Evolutionary conservation across 2,888 invertebrate species (phyloP).

Genomic region (Caenorhabditis zanzibari): DNA sequence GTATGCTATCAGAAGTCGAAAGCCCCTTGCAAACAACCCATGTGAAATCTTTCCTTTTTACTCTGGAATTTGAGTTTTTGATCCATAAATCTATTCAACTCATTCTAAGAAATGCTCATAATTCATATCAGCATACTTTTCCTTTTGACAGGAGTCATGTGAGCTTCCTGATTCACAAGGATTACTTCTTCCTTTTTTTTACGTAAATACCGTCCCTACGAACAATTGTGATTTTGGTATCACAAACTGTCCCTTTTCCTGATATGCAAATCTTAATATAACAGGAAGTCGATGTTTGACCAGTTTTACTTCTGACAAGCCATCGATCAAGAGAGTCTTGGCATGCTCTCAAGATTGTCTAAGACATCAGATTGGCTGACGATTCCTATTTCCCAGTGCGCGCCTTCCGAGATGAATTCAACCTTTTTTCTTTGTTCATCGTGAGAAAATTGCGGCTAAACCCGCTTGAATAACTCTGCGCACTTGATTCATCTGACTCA

Average conservation of each 20-base stretch:
- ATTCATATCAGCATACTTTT: background rate
- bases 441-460: slow-evolving; percentile 23
- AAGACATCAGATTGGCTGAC: slow-evolving; percentile 53
- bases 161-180: background rate
- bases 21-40: too few relatives aligned
- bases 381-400: slow-evolving; percentile 29
- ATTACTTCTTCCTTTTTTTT: background rate
- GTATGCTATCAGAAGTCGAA: too few relatives aligned
- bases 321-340: slow-evolving; percentile 54
- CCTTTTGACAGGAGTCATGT: background rate
- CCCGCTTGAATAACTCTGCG: slow-evolving; percentile 1
- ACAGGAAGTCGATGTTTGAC: slow-evolving; percentile 34
- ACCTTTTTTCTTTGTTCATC: slow-evolving; percentile 17
- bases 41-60: too few relatives aligned
- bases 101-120: background rate
- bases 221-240: background rate
- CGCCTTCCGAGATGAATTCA: slow-evolving; percentile 28
- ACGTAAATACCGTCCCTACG: background rate
- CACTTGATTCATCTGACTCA: background rate
- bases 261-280: background rate
- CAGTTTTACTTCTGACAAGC: slow-evolving; percentile 42
- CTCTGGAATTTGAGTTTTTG: background rate
- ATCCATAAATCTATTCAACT: background rate
- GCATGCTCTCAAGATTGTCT: slow-evolving; percentile 44
- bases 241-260: too few relatives aligned